Base-by-base conservation (phyloP, 1,140 invertebrate genomes). In the Calliphora vicina region DNA sequence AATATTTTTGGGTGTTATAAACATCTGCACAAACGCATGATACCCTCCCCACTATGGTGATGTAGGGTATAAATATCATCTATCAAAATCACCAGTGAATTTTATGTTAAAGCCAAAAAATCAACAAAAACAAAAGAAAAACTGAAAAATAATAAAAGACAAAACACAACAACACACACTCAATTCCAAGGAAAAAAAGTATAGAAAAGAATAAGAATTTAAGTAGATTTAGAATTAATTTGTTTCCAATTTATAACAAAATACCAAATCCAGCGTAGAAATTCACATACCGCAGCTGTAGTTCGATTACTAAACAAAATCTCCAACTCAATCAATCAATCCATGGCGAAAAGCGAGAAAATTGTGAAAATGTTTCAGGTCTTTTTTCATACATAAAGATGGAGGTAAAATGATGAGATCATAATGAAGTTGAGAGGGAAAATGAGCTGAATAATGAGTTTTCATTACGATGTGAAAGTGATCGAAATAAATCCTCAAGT, bases 181-280 rank as follows among this genome's bases (percentile, higher is more conserved):
- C 74, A 78, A 45, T 8, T 78, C 43, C 74, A 78, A 78, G 42
- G 42, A 15, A 45, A 74, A 50, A 67, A 42, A 42, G 25, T 29
- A 17, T 78, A 15, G 74, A 43, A 78, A 78, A 42, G 15, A 6
- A 76, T 73, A 35, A 35, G 15, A 76, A 6, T 76, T 76, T 42
- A 35, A 57, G 15, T 57, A 57, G 50, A 57, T n/a, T 57, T 57
- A n/a, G 73, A 73, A 73, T n/a, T 17, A 20, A 45, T 35, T 74
- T 35, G 8, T 20, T 29, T 78, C 74, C 74, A 78, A 78, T 43
- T 42, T 25, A 78, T 23, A 20, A 78, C 13, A 10, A 43, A 78
- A 43, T 43, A 78, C 35, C 35, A 78, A 78, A 78, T 43, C 74
- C 74, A 78, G 42, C 74, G 74, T 23, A 43, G 74, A 42, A 78